These are phyloP conservation scores for Helarctos malayanus DNA, from an alignment of 2,797 vertebrate genomes.

Conservation along the genomic window DNA sequence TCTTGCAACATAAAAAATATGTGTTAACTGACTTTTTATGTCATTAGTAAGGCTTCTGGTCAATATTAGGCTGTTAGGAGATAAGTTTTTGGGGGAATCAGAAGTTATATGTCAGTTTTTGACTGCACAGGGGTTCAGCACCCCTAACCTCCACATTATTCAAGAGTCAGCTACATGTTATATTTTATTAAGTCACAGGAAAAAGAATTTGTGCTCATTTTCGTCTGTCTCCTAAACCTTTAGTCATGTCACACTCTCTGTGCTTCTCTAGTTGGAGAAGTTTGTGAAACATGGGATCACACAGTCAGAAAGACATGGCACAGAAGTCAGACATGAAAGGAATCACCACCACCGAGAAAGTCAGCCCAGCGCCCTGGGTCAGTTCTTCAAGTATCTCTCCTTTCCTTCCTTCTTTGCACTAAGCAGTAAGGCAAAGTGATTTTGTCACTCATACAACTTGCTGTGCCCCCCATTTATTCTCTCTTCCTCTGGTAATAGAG, in stretches of 20 bases:
- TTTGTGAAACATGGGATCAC: background rate
- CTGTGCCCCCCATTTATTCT: background rate
- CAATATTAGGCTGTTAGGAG: background rate
- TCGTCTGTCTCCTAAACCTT: background rate
- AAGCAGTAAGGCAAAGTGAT: slow-evolving; percentile 15
- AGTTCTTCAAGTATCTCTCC: background rate
- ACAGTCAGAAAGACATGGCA: background rate
- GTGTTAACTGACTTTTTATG: background rate
- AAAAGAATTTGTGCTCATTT: background rate
- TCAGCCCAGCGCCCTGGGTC: background rate
- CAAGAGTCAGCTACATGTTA: background rate
- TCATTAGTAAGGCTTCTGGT: background rate
- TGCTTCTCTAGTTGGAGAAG: background rate
- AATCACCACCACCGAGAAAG: background rate
- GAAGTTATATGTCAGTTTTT: background rate
- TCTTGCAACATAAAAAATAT: background rate
- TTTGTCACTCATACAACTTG: background rate
- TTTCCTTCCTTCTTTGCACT: background rate
- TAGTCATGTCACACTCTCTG: background rate
- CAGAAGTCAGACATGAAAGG: background rate
- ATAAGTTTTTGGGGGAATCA: background rate
- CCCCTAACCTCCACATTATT: background rate
- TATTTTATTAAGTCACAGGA: background rate
- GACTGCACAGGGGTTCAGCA: background rate
- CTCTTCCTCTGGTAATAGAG: background rate